A percentile compares a stretch with the other conserved stretches of the same genome.
Conservation (phyloP, 1,140 invertebrate genomes). For the Eciton burchellii region DNA sequence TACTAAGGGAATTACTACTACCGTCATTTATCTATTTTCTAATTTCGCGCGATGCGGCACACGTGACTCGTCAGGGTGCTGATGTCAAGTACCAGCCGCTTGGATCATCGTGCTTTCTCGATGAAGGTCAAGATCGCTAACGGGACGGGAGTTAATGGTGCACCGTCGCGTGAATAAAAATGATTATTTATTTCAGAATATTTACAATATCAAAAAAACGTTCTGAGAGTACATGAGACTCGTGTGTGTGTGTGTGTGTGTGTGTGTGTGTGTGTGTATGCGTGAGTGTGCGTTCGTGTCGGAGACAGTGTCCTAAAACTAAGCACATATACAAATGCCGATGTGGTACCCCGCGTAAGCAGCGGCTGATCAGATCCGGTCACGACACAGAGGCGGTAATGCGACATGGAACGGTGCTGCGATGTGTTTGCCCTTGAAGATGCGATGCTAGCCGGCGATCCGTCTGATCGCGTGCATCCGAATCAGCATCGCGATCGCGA, state of each 20-base stretch:
- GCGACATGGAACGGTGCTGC: conserved; percentile 55
- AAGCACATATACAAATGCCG: conserved; percentile 75
- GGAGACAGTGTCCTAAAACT: conserved; percentile 75
- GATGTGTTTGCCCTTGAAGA: conserved; percentile 56
- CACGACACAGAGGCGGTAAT: conserved; percentile 62
- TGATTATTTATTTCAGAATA: conserved; percentile 84
- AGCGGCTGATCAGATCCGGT: conserved; percentile 70
- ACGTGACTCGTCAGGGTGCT: too few relatives aligned
- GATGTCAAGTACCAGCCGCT: background rate
- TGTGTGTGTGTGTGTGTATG: conserved; percentile 43
- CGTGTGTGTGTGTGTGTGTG: conserved; percentile 34
- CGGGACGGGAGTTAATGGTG: background rate
- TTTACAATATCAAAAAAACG: conserved; percentile 84
- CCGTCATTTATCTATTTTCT: background rate
- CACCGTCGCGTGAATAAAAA: conserved; percentile 79
- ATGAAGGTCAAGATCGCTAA: background rate
- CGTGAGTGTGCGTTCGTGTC: conserved; percentile 52
- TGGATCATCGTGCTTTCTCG: background rate
- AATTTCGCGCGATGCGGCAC: too few relatives aligned
- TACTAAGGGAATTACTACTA: background rate
- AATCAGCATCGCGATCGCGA: background rate
- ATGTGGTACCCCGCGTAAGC: conserved; percentile 66
- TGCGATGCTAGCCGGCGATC: conserved; percentile 17
- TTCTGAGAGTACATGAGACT: conserved; percentile 77
- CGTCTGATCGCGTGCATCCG: background rate